Evolutionary conservation across 1,140 invertebrate species (phyloP).

Genomic region (Gryon sp.): DNA sequence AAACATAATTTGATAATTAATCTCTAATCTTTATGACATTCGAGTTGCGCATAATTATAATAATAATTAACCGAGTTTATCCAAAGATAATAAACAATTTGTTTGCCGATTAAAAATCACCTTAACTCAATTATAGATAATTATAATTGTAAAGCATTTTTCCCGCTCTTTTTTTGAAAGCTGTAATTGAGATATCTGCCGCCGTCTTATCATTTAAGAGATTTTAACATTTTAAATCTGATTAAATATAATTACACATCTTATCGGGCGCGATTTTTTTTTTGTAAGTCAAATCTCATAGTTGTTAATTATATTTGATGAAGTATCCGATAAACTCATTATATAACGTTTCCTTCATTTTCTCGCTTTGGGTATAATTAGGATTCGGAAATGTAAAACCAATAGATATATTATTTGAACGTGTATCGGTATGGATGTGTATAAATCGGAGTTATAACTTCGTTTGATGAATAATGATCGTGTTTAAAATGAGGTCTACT

Average conservation of each 20-base stretch:
- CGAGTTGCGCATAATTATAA: not conserved
- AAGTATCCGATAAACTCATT: slow-evolving; percentile 16
- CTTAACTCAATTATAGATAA: slow-evolving; percentile 18
- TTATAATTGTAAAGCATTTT: slow-evolving; percentile 26
- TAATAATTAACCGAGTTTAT: too few relatives aligned
- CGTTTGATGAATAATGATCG: slow-evolving; percentile 12
- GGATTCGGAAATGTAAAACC: too few relatives aligned
- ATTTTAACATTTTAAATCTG: slow-evolving; percentile 35
- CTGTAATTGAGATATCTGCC: slow-evolving; percentile 40
- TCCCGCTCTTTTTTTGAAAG: too few relatives aligned
- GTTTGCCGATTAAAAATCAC: not conserved
- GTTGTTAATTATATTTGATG: slow-evolving; percentile 19
- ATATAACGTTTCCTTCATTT: slow-evolving; percentile 8
- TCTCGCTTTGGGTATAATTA: too few relatives aligned
- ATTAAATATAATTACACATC: slow-evolving; percentile 41
- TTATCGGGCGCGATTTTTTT: slow-evolving; percentile 4
- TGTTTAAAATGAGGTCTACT: slow-evolving; percentile 15
- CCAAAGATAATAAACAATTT: too few relatives aligned
- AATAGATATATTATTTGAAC: too few relatives aligned
- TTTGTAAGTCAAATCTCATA: not conserved
- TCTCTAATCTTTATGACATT: too few relatives aligned
- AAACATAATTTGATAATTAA: too few relatives aligned
- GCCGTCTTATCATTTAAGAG: slow-evolving; percentile 3
- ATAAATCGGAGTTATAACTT: too few relatives aligned
- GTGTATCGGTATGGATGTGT: too few relatives aligned